Evolutionary conservation across 2,888 invertebrate species (phyloP), one percentile per base, ranked within the genome.

Genomic region (Buathra laborator): DNA sequence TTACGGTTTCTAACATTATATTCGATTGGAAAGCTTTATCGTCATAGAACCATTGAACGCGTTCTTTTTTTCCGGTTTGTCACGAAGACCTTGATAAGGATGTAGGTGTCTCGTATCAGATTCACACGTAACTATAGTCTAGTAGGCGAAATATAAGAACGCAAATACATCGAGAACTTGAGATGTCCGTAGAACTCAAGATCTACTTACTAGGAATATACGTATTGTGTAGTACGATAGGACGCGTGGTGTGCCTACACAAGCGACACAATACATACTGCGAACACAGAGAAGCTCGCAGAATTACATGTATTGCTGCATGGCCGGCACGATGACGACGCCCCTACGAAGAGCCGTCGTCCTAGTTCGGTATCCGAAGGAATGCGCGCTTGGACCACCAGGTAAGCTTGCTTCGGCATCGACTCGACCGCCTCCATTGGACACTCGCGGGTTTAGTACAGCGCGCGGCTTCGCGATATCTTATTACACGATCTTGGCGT

Each of bases 401-500:
- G 85, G 85, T 84, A 88, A 83, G 90, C 71, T 87, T 74, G 56
- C 68, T 77, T 75, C 44, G 51, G 7, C 71, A 75, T 78, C 79
- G 19, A 14, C 29, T 70, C 43, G n/a, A 67, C 72, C 72, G 56
- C 48, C 51, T 29, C n/a, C 74, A 74, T 72, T 51, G 72, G 48
- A 82, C 78, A 78, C 88, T 89, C 89, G 89, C 88, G 88, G 88
- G 86, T 90, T 88, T 89, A 87, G 85, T 88, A 74, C 68, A 32
- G 71, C 53, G 82, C 62, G 53, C 71, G 32, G 82, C 82, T 89
- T 89, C 84, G 89, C 88, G 87, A 90, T 90, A 90, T 90, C 90
- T 90, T 91, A 90, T 90, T 90, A 90, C 90, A 91, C 90, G 90
- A 90, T 90, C 90, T 86, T 87, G 81, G 89, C 86, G 85, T 88